Evolutionary conservation across 2,113 vertebrate species (phyloP), one percentile per base, ranked within the genome.

Genomic region (Erpornis zantholeuca): DNA sequence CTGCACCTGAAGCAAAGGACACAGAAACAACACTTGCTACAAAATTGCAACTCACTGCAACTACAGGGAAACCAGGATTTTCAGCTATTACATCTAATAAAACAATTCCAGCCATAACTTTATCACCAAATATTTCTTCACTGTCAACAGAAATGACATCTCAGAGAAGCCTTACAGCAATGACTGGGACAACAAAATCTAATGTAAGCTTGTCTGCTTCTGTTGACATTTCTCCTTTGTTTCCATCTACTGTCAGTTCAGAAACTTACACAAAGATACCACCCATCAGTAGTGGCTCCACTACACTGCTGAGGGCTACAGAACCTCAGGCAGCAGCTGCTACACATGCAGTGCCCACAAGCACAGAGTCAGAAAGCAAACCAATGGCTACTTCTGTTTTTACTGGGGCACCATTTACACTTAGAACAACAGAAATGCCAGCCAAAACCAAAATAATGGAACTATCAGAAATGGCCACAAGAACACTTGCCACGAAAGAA

Each of bases 391-490:
- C 73, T 52, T 68, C 63, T 75, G 9, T n/a, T 71, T 92, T n/a
- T 57, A 78, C 61, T 72, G 82, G 79, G 33, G 12, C 68, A 68
- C 64, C 72, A 19, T 40, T 66, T 57, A 18, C 5, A 29, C 45
- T 63, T n/a, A 63, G 19, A 71, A 85, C 95, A 91, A 90, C 96
- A 33, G 69, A 87, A 61, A 53, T 94, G 33, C 81, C 95, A 75
- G 56, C 77, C 71, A 65, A 91, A 82, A 86, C 96, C n/a, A 96
- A 92, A 81, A 54, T 94, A 77, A 65, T 92, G 88, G 96, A 97
- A 83, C 89, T 92, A 94, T 21, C 87, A 85, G 91, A 85, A 84
- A 66, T 13, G 70, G 36, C 40, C 40, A 44, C 60, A 53, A 60
- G 50, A 60, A 57, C 63, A 27, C 87, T 60, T 77, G 96, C 92